Base-by-base conservation (phyloP, 2,797 vertebrate genomes). In the Peromyscus eremicus region DNA sequence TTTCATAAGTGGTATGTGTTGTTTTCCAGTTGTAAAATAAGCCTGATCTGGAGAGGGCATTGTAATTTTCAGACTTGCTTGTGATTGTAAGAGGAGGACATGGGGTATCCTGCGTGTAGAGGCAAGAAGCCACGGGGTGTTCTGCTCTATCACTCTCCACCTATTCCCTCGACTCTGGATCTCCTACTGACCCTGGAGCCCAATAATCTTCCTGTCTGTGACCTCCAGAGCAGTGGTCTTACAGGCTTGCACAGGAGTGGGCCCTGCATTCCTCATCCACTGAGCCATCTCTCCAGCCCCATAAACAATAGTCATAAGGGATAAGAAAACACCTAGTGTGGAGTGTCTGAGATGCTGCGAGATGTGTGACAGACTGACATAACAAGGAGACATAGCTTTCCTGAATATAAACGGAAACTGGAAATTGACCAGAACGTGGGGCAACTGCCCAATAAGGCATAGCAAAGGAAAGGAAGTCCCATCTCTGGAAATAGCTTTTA, bases 1-100 rank as follows among this genome's bases (percentile, higher is more conserved):
- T 93, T 92, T 85, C 62, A 60, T 75, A 94, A 89, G 52, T 86
- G 68, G 1, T 73, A 34, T 81, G 7, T 76, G 55, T 16, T 71
- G 43, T 66, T 95, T 95, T 77, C 6, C 68, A 60, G 82, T 84
- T 95, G 82, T 64, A 80, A 66, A 93, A 73, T 66, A 94, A 95
- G 46, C 43, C 32, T 12, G 60, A 89, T 92, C 34, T 89, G 25
- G 60, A 85, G 46, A 66, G 91, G 40, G 52, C 43, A 84, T 8
- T 93, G 17, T 57, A 83, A 83, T 87, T 52, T 89, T 94, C 68
- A 89, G 68, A 73, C 10, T 70, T 57, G n/a, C 9, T 12, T 57
- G 34, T 40, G 46, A 4, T 23, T 70, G 21, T 34, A 52, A 70
- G 34, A 52, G 8, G 34, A 37, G 83, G 21, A 32, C 49, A 73